Evolutionary conservation across 2,797 vertebrate species (phyloP), one percentile per base, ranked within the genome.

Genomic region (Chelidonichthys spinosus): DNA sequence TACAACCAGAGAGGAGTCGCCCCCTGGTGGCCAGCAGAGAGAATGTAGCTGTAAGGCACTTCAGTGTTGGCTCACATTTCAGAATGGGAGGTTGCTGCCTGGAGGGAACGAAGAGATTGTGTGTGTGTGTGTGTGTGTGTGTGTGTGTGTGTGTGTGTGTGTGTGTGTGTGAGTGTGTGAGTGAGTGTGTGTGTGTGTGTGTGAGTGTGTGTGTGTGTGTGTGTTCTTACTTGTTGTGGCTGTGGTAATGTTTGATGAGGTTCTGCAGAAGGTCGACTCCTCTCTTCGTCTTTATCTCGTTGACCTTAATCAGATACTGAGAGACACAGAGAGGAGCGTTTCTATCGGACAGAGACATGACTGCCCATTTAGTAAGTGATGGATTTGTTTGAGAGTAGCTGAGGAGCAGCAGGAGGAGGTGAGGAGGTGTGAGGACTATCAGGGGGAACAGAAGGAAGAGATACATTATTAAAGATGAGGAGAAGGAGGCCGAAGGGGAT

Each of bases 271-370:
- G 93, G 85, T 96, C 95, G 8, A 92, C 97, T 25, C 97, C 98
- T 85, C 98, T 97, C 94, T 98, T 99, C 25, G 97, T 99, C 94
- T 99, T 99, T 92, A 99, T 98, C 94, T 99, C 98, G 72, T 99
- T 99, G 47, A 99, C 98, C 89, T 97, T 99, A 86, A 99, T 99
- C 77, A 99, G 95, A 94, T 99, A 99, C 97, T 99, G 94, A 74
- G 64, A 70, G 81, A 92, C 5, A 62, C 35, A 53, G 35, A 53
- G 7, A 44, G 43, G 47, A 18, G 13, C 39, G 37, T 52, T 4
- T 5, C 32, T 25, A 32, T 6, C 11, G 18, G 32, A 44, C 4
- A 74, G 60, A 64, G 83, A 92, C 25, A 25, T 25, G 25, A 25
- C 25, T 25, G 25, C 25, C 1, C 25, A 25, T 25, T 25, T 25